Evolutionary conservation across 2,888 invertebrate genomes (phyloP), one percentile per base, ranked within the genome.

Genomic region (Stomorhina lunata): DNA sequence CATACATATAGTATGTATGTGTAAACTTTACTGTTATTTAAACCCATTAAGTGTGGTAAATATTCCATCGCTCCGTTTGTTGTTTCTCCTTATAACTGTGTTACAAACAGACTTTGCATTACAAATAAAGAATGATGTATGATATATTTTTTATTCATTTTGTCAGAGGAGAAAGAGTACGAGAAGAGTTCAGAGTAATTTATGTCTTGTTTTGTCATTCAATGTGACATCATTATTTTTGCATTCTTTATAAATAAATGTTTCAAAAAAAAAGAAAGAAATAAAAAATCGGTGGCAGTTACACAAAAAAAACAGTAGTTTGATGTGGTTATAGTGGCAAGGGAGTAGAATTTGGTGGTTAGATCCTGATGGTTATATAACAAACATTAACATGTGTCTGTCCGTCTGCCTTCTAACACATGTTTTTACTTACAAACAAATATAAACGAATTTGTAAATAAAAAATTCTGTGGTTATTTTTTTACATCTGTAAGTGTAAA

Each of bases 161-260:
- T 65, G 45, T 27, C 55, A 55, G 55, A 65, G n/a, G 2, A 1
- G 37, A 12, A 12, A 12, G 37, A 73, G 20, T 20, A 29, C 7
- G 10, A 27, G 10, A 27, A 7, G 37, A 66, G 48, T 22, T 43
- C 69, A 32, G n/a, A 61, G 63, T 79, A 71, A 63, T 69, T 75
- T 82, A 79, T 79, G 75, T 79, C 37, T 82, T 82, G 69, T 57
- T 80, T 80, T 84, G 81, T 85, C 84, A 83, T 86, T 77, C 78
- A 73, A 83, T 76, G 82, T 85, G 84, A 86, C 85, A 85, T 85
- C 85, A 85, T 86, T 86, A 86, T 85, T 86, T 84, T 82, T 76
- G 79, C 79, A 82, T 82, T 80, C 61, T 63, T 80, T 77, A 43
- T 55, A 71, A 76, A 59, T 65, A 66, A 77, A 59, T 29, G 50